Evolutionary conservation across 2,797 vertebrate genomes (phyloP).

Genomic region (Sebastolobus alascanus): DNA sequence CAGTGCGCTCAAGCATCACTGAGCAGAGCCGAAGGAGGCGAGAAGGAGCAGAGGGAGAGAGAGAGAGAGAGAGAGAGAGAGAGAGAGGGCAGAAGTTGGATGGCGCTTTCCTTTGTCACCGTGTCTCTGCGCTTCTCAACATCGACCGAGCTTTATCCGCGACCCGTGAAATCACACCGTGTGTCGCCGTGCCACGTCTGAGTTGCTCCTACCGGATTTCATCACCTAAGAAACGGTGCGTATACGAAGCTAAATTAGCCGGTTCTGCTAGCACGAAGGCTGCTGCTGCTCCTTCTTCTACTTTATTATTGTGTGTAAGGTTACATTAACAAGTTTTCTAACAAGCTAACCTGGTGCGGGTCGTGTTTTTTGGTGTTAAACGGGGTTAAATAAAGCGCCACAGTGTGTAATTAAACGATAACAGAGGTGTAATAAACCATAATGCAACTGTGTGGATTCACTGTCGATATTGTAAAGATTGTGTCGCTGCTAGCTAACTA

Average conservation of each 20-base stretch:
- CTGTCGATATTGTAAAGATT: neutral
- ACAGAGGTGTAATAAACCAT: neutral
- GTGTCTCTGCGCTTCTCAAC: conserved; percentile 12
- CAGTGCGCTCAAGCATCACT: conserved; percentile 53
- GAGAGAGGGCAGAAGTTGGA: conserved; percentile 74
- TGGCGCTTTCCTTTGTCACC: conserved; percentile 68
- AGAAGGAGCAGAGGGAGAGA: conserved; percentile 64
- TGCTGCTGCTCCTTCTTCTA: conserved; percentile 23
- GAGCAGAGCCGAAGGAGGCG: conserved; percentile 61
- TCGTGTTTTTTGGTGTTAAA: neutral
- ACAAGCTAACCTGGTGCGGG: neutral
- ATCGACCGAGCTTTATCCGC: conserved; percentile 17
- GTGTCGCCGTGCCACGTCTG: conserved; percentile 6
- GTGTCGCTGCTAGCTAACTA: neutral
- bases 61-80: conserved; percentile 38
- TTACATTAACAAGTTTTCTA: conserved; percentile 36
- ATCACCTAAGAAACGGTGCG: conserved; percentile 59
- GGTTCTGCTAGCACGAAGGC: conserved; percentile 63
- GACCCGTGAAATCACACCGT: conserved; percentile 10
- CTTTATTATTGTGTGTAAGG: neutral
- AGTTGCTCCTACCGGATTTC: conserved; percentile 20
- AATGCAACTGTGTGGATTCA: neutral
- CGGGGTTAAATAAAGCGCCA: neutral
- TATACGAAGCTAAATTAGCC: conserved; percentile 74
- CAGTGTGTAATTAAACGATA: neutral